phyloP scores from a whole-genome alignment of 2,113 vertebrate genomes.

The Amblyornis subalaris region DNA sequence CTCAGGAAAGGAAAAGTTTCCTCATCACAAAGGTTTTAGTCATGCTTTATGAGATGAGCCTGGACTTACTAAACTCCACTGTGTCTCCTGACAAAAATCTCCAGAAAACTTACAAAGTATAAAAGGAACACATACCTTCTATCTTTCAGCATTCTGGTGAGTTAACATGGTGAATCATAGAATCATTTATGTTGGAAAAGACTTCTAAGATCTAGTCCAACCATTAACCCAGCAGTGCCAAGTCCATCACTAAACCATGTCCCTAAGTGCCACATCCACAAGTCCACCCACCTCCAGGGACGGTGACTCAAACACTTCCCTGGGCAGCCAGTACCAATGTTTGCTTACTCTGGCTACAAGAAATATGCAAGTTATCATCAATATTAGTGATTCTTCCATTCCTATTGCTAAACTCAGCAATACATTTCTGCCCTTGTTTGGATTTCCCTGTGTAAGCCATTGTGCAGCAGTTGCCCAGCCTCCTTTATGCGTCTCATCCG shows the following conservation, averaged over 20 bases:
- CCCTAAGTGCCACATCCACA: background rate
- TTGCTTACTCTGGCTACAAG: background rate
- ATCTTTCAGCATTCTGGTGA: background rate
- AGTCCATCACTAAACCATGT: background rate
- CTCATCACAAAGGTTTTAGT: background rate
- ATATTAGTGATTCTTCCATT: rapidly evolving
- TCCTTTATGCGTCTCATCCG: background rate
- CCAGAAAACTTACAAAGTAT: background rate
- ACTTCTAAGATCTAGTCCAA: background rate
- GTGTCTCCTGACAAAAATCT: background rate
- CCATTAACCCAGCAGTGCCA: background rate
- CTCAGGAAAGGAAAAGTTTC: background rate
- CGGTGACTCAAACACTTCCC: no score
- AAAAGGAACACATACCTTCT: background rate
- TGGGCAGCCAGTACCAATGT: background rate
- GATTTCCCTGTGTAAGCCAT: background rate
- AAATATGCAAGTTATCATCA: background rate
- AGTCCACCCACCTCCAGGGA: background rate
- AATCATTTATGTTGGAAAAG: background rate
- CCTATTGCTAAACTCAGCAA: background rate
- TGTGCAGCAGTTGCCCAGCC: background rate
- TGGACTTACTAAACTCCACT: background rate
- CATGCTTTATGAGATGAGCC: background rate
- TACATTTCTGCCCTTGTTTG: background rate
- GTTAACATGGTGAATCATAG: background rate